Conservation (phyloP, 1,140 invertebrate genomes). For the Drosophila persimilis region DNA sequence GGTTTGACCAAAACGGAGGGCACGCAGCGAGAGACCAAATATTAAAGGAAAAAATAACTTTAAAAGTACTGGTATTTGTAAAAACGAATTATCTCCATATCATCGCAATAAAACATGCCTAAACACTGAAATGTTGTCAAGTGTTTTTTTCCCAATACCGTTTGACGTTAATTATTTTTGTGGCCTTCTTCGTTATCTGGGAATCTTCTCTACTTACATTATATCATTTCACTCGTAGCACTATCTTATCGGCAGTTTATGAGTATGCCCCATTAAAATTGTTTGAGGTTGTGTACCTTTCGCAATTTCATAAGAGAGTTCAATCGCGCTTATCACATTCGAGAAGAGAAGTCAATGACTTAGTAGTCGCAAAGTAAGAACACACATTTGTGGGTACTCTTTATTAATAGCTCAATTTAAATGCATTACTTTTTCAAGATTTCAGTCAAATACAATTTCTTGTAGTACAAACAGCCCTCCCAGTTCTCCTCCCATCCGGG, state of each 20-base stretch:
- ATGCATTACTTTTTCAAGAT: constrained; percentile 30
- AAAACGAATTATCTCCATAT: background rate
- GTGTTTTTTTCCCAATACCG: constrained; percentile 6
- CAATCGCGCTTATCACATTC: constrained; percentile 18
- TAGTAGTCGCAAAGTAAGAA: background rate
- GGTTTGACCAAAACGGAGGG: background rate
- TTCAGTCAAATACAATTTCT: constrained; percentile 53
- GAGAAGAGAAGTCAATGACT: constrained; percentile 39
- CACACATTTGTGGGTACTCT: constrained; percentile 2
- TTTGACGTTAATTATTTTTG: constrained; percentile 11
- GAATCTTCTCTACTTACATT: constrained; percentile 7
- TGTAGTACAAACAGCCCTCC: constrained; percentile 84
- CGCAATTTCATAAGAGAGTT: constrained; percentile 34
- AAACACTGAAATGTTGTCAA: background rate
- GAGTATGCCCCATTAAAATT: constrained; percentile 1
- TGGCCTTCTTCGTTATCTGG: constrained; percentile 10
- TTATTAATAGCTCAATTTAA: constrained; percentile 18
- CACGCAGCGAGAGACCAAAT: background rate
- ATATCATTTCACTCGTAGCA: background rate
- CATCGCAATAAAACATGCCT: background rate
- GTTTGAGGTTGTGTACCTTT: constrained; percentile 21
- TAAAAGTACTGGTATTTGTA: background rate
- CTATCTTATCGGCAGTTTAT: constrained; percentile 20
- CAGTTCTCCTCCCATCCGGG: constrained; percentile 90
- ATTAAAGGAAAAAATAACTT: background rate